phyloP scores from a whole-genome alignment of 2,113 vertebrate species.

The Geococcyx californianus region DNA sequence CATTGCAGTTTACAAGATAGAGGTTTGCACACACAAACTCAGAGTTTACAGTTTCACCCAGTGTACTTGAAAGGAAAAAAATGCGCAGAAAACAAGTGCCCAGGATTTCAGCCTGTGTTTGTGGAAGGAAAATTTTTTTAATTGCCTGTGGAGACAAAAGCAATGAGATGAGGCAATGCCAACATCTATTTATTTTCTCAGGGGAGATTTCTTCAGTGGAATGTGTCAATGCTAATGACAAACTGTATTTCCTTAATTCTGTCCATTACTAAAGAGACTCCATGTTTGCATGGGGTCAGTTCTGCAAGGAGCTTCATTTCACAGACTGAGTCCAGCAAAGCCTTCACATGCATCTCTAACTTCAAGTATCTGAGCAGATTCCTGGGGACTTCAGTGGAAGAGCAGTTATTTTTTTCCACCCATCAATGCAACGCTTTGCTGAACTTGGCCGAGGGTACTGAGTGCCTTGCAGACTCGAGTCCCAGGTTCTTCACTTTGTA shows the following conservation, averaged over 20 bases:
- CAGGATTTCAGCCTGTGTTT: constrained; percentile 57
- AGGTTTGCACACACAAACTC: constrained; percentile 75
- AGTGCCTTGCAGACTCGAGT: neutral
- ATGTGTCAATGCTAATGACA: constrained; percentile 17
- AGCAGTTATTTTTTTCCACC: fast-evolving
- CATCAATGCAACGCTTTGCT: neutral
- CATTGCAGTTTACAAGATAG: constrained; percentile 73
- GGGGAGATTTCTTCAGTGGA: constrained; percentile 45
- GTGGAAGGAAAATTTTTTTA: constrained; percentile 36
- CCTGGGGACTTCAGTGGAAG: neutral
- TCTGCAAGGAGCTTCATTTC: neutral
- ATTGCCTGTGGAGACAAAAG: constrained; percentile 37
- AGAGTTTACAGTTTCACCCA: constrained; percentile 75
- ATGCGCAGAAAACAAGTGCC: neutral
- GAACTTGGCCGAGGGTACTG: neutral
- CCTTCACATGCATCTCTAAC: neutral
- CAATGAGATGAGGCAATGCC: constrained; percentile 22
- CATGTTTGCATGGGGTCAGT: constrained; percentile 23
- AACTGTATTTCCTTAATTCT: constrained; percentile 51
- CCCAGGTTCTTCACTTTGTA: neutral
- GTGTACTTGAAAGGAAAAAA: constrained; percentile 73
- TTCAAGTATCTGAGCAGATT: neutral
- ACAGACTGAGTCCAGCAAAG: neutral
- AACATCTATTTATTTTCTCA: constrained; percentile 57
- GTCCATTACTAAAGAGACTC: constrained; percentile 28